These are phyloP conservation scores for Zeus faber DNA, from an alignment of 2,113 vertebrate genomes.

Conservation along the genomic window DNA sequence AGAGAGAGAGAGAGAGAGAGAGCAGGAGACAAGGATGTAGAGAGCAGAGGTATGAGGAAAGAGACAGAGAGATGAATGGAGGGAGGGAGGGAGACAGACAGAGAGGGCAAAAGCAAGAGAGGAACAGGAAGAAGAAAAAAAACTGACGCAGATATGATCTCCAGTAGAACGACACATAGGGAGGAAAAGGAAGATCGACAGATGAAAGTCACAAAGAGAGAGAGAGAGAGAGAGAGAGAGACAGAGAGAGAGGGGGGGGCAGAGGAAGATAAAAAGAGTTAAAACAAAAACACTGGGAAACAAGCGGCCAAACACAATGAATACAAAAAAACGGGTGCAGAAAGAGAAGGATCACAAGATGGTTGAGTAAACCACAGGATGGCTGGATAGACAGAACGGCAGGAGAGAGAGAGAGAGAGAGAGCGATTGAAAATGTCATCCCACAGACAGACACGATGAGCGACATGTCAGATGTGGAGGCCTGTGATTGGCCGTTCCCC, in stretches of 20 bases:
- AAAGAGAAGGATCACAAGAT: background rate
- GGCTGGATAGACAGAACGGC: constrained; percentile 6
- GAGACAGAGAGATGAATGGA: constrained; percentile 37
- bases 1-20: constrained; percentile 1
- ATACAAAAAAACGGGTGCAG: too few species aligned
- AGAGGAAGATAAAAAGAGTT: constrained; percentile 8
- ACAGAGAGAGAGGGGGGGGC: too few species aligned
- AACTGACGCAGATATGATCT: background rate
- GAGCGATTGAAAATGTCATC: constrained; percentile 35
- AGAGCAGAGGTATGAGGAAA: constrained; percentile 30
- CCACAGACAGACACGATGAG: constrained; percentile 56
- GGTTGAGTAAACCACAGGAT: background rate
- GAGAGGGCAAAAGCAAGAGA: background rate
- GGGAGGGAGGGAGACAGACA: background rate
- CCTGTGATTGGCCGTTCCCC: constrained; percentile 30
- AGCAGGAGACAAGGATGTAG: constrained; percentile 42
- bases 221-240: background rate
- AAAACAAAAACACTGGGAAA: too few species aligned
- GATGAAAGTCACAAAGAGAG: background rate
- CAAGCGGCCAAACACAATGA: too few species aligned
- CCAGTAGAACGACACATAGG: background rate
- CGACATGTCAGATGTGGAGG: constrained; percentile 53
- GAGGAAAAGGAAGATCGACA: background rate
- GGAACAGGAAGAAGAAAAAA: background rate
- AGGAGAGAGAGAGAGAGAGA: constrained; percentile 1